phyloP scores from a whole-genome alignment of 2,797 vertebrate genomes.

The Enteromius paludinosus region DNA sequence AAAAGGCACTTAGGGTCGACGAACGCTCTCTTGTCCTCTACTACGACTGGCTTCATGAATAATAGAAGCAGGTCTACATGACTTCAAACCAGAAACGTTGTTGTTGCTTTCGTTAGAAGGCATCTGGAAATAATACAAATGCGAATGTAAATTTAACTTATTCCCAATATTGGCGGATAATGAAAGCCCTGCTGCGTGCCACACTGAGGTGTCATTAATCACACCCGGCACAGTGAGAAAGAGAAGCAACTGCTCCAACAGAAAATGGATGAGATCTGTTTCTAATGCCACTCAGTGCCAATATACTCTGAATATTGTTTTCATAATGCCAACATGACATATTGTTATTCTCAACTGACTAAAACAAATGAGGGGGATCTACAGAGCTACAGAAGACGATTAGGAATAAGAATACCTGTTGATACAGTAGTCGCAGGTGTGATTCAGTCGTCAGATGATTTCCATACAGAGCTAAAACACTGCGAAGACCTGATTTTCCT shows the following conservation, averaged over 20 bases:
- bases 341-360: conserved; percentile 26
- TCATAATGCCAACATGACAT: conserved; percentile 36
- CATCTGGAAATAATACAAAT: neutral
- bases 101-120: conserved; percentile 11
- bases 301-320: conserved; percentile 31
- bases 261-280: conserved; percentile 23
- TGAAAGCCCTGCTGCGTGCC: conserved; percentile 14
- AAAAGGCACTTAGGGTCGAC: conserved; percentile 52
- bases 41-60: conserved; percentile 28
- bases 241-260: conserved; percentile 9
- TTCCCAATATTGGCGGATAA: conserved; percentile 8
- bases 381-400: neutral
- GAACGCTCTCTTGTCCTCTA: conserved; percentile 29
- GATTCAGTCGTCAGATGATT: neutral
- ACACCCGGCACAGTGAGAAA: conserved; percentile 34
- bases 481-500: neutral
- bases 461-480: neutral
- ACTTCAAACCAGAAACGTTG: conserved; percentile 12
- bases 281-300: conserved; percentile 30
- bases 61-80: conserved; percentile 15
- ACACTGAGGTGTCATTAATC: conserved; percentile 34
- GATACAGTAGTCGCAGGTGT: conserved; percentile 8
- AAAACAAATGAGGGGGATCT: conserved; percentile 20
- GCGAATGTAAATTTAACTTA: neutral
- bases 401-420: conserved; percentile 14